These are phyloP conservation scores for Litoditis marina DNA, from an alignment of 2,888 invertebrate genomes.

Conservation along the genomic window DNA sequence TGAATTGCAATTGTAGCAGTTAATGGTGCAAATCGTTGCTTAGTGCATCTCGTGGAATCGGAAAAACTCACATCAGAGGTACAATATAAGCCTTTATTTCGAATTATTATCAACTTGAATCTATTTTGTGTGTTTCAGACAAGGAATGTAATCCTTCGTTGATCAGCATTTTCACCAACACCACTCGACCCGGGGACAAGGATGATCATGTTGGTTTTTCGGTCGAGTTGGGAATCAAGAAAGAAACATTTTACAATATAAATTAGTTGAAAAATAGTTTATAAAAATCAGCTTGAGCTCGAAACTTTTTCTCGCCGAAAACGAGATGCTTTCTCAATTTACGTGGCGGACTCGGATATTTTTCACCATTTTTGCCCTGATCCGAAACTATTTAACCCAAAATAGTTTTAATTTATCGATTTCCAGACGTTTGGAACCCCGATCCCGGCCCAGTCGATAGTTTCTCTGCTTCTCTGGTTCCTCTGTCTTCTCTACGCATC, in stretches of 20 bases:
- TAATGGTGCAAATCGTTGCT: too few relatives aligned
- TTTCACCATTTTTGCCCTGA: too few relatives aligned
- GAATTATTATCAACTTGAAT: slow-evolving; percentile 5
- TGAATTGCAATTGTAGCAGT: too few relatives aligned
- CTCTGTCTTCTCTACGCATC: slow-evolving; percentile 90
- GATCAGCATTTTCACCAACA: slow-evolving; percentile 50
- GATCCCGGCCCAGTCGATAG: slow-evolving; percentile 76
- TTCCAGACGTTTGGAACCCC: slow-evolving; percentile 48
- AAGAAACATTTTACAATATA: not conserved
- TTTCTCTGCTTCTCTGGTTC: slow-evolving; percentile 89
- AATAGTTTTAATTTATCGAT: too few relatives aligned
- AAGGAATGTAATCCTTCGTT: slow-evolving; percentile 73
- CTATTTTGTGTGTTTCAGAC: slow-evolving; percentile 66
- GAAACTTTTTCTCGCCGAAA: not conserved
- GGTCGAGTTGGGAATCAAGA: not conserved
- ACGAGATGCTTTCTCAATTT: not conserved
- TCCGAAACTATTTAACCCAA: not conserved
- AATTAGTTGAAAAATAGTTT: not conserved
- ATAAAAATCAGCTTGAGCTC: not conserved
- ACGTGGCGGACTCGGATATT: not conserved
- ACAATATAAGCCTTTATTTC: too few relatives aligned
- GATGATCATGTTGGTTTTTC: slow-evolving; percentile 13
- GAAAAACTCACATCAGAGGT: too few relatives aligned
- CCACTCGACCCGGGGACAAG: slow-evolving; percentile 35
- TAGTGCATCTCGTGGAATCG: too few relatives aligned